Evolutionary conservation across 2,113 vertebrate species (phyloP), one percentile per base, ranked within the genome.

Genomic region (Vulpes vulpes): DNA sequence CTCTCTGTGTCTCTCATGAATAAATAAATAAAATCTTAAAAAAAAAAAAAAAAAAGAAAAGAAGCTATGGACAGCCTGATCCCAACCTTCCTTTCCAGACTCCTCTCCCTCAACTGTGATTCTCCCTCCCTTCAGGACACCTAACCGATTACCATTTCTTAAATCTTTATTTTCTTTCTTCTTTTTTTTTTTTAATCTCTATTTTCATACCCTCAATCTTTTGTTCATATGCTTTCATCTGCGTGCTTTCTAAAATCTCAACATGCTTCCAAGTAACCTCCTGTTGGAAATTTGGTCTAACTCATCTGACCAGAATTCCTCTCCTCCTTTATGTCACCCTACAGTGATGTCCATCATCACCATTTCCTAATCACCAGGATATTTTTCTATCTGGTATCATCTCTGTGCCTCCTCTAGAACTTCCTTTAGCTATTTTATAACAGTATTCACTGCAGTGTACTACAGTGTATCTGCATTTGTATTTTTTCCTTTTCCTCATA

Each of bases 401-500:
- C 60, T 89, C 35, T 62, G 49, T 94, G 59, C 5, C 10, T 87
- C n/a, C 20, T 84, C 10, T 71, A 92, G 51, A n/a, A 53, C 51
- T 91, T 92, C 38, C 20, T 30, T 92, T 32, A 90, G 4, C 67
- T 74, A 87, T 60, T 49, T 76, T 19, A 22, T 35, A 19, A 38
- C 55, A 53, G 10, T 51, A 74, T 35, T 95, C 38, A 73, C 9
- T 38, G 5, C 17, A 79, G 6, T 69, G 5, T 12, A 43, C 55
- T 73, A 59, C 22, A 12, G 32, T 51, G 27, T 35, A 38, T 20
- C 35, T 94, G 25, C 8, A 6, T 71, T 10, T 79, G 16, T 57
- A 62, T 82, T 88, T 92, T 92, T n/a, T 27, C 79, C 3, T 59
- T 94, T 93, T 79, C 19, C 59, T 88, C n/a, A 30, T 49, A 55